Evolutionary conservation across 1,140 invertebrate genomes (phyloP).

Genomic region (Bombus fervidus): DNA sequence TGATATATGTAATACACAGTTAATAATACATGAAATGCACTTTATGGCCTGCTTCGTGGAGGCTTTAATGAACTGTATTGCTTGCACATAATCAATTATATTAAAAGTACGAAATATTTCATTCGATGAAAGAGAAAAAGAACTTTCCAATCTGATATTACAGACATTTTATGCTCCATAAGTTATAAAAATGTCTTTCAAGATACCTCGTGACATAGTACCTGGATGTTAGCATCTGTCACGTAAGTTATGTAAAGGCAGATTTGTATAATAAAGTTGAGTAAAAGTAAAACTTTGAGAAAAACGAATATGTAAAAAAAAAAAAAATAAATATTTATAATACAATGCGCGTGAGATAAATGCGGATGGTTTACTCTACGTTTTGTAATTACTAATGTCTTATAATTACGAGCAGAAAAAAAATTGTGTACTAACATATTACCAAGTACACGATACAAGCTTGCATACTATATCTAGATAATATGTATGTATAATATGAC

Average conservation of each 20-base stretch:
- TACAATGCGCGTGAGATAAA: slow-evolving; percentile 61
- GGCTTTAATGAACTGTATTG: slow-evolving; percentile 56
- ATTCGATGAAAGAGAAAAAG: slow-evolving; percentile 17
- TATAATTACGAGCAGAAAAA: slow-evolving; percentile 19
- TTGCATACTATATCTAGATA: slow-evolving; percentile 55
- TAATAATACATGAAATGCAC: slow-evolving; percentile 64
- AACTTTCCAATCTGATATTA: slow-evolving; percentile 19
- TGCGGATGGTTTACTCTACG: slow-evolving; percentile 25
- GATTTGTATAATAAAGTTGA: slow-evolving; percentile 60
- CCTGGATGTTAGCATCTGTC: slow-evolving; percentile 58
- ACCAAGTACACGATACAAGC: slow-evolving; percentile 25
- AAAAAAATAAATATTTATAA: slow-evolving; percentile 59
- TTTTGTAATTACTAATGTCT: slow-evolving; percentile 12
- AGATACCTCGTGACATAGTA: slow-evolving; percentile 55
- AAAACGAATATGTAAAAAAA: slow-evolving; percentile 57
- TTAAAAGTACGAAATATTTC: slow-evolving; percentile 49
- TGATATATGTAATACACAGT: slow-evolving; percentile 67
- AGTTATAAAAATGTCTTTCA: slow-evolving; percentile 62
- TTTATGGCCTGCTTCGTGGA: slow-evolving; percentile 69
- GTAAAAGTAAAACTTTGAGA: slow-evolving; percentile 43
- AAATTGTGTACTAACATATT: slow-evolving; percentile 21
- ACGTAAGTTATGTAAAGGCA: slow-evolving; percentile 44
- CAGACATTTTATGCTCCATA: slow-evolving; percentile 41
- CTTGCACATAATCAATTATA: slow-evolving; percentile 66
- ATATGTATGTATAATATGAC: slow-evolving; percentile 55